Base-by-base conservation (phyloP, 2,797 vertebrate species). In the Huso huso region DNA sequence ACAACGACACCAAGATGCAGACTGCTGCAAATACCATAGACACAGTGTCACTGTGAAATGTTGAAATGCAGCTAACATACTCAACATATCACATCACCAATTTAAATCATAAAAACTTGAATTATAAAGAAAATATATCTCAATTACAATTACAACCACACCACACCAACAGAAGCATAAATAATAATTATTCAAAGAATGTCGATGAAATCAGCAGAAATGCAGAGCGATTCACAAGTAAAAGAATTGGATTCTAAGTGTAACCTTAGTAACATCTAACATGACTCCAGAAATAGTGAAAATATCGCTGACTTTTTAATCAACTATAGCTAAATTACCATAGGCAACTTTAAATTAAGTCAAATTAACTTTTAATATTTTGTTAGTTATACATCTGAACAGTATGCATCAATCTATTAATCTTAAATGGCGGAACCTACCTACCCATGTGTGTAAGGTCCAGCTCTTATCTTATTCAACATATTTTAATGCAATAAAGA, bases 1-100 rank as follows among this genome's bases (percentile, higher is more conserved):
- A 80, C 70, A 72, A 81, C 76, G 78, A 80, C 77, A 77, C 78
- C 77, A 76, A 80, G 75, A 80, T 80, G 77, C 69, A 73, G 76
- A 74, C 72, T 72, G 64, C 69, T 74, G 79, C 72, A 79, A 77
- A 76, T 75, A 62, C 79, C 72, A 37, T 71, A 70, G 62, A 68
- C 67, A 68, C 23, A 37, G 68, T 66, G 68, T 66, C 66, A 71
- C n/a, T 37, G 23, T 37, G 23, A 37, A 37, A 37, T 37, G 23
- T 4, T 37, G 23, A 37, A 37, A 37, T 37, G 23, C 23, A 37
- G 2, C 23, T 37, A 37, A 37, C 23, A 37, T 37, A 37, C 23
- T 37, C 23, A 37, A 37, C 23, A 37, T 37, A 37, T 37, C 23
- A 37, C 23, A 37, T 37, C 23, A 37, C 23, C 23, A 37, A 37